Evolutionary conservation across 2,797 vertebrate genomes (phyloP), one percentile per base, ranked within the genome.

Genomic region (Malacoraja senta): DNA sequence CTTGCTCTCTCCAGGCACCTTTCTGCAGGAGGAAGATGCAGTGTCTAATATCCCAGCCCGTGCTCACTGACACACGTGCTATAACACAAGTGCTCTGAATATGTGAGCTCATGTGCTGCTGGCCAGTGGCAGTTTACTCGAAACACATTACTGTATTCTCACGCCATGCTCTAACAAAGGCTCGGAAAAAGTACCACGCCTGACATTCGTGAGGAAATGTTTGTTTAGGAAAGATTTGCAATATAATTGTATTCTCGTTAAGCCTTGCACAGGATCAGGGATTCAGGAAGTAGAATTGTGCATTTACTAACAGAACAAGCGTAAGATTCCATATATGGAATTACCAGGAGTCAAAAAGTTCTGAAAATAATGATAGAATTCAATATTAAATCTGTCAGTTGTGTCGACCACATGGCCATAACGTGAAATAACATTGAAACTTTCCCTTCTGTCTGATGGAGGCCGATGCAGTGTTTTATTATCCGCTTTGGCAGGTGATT

Each of bases 401-500:
- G 95, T 95, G 96, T 96, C 96, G 96, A 97, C 94, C 95, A 95
- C 94, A 95, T 95, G 95, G 95, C 95, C 96, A 96, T 95, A 95
- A 93, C 95, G 95, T 96, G 95, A 95, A 96, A 96, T 96, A 96
- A 96, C 95, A 96, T 95, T 97, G 96, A 96, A 96, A 96, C 96
- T 97, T 96, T 97, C 94, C 96, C 94, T 96, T 95, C 94, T 94
- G 95, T 95, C 94, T 96, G 95, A 96, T 95, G 95, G 95, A 96
- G 95, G 95, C 96, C 95, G 95, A 94, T 94, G 95, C 95, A 95
- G 95, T 96, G 95, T 96, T 97, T 97, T 96, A 96, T 97, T 96
- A 96, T 97, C 96, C 97, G 93, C 96, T 95, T 86, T 96, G 96
- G 95, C 97, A 97, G 95, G 93, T 97, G 96, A 97, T 97, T 97